phyloP scores from a whole-genome alignment of 2,113 vertebrate genomes.

The Platichthys stellatus region DNA sequence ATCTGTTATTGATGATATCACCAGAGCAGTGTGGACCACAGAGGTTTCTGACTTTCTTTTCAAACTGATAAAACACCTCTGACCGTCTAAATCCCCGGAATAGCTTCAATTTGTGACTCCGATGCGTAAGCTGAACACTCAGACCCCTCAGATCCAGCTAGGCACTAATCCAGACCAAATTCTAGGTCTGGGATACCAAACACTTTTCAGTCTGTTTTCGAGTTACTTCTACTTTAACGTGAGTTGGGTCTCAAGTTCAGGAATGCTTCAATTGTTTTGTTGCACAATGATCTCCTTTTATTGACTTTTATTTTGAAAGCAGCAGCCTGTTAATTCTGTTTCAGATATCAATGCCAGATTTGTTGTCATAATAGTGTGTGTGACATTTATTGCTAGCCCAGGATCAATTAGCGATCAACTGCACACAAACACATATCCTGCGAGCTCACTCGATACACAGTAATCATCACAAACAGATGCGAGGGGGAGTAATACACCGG shows the following conservation, averaged over 20 bases:
- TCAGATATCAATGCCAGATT: background rate
- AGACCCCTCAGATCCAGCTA: conserved; percentile 7
- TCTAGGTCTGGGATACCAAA: background rate
- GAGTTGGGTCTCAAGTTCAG: background rate
- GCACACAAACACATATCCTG: background rate
- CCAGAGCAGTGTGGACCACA: no score
- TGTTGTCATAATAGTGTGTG: background rate
- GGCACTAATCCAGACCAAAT: background rate
- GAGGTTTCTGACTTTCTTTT: no score
- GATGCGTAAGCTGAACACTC: background rate
- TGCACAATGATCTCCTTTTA: background rate
- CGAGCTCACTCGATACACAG: background rate
- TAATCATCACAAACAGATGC: conserved; percentile 30
- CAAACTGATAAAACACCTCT: conserved; percentile 32
- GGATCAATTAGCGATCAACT: conserved; percentile 10
- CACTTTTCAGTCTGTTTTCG: background rate
- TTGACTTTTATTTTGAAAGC: conserved; percentile 10
- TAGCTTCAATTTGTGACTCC: conserved; percentile 20
- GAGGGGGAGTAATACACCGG: conserved; percentile 23
- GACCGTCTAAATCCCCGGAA: conserved; percentile 44
- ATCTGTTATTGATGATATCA: no score
- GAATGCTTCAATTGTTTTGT: background rate
- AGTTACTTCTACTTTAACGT: background rate
- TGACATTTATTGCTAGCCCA: conserved; percentile 6
- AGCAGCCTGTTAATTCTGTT: background rate